Evolutionary conservation across 2,888 invertebrate genomes (phyloP).

Genomic region (Liodrosophila aerea): DNA sequence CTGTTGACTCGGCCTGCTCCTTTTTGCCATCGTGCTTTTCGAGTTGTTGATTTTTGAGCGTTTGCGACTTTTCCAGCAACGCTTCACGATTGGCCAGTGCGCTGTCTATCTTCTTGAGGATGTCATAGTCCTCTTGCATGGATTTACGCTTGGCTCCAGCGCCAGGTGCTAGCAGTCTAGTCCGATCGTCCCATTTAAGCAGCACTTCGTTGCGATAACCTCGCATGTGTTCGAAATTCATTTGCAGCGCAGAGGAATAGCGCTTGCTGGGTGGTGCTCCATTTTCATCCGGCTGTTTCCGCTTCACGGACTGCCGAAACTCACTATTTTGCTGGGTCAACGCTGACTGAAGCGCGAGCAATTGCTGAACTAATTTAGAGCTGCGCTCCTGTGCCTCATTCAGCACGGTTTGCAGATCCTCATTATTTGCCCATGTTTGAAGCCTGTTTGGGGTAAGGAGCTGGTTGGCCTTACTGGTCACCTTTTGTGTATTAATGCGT

Average conservation of each 20-base stretch:
- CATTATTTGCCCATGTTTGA: slow-evolving; percentile 81
- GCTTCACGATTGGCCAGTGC: slow-evolving; percentile 90
- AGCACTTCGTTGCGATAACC: slow-evolving; percentile 90
- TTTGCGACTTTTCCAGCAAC: slow-evolving; percentile 90
- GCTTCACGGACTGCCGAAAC: slow-evolving; percentile 84
- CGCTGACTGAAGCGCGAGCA: slow-evolving; percentile 85
- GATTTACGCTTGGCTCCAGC: slow-evolving; percentile 84
- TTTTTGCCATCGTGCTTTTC: slow-evolving; percentile 69
- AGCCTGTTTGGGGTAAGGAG: slow-evolving; percentile 87
- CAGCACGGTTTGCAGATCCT: slow-evolving; percentile 83
- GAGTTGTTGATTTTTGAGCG: slow-evolving; percentile 87
- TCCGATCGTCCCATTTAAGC: slow-evolving; percentile 98
- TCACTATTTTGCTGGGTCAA: slow-evolving; percentile 87
- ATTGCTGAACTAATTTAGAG: slow-evolving; percentile 86
- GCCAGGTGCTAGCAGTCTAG: slow-evolving; percentile 87
- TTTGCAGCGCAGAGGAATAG: slow-evolving; percentile 83
- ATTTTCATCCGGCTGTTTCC: slow-evolving; percentile 27
- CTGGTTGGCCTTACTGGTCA: slow-evolving; percentile 89
- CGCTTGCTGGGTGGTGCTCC: slow-evolving; percentile 54
- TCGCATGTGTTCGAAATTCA: slow-evolving; percentile 85
- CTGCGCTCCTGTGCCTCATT: slow-evolving; percentile 82
- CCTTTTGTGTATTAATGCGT: slow-evolving; percentile 93
- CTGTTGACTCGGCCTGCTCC: neutral
- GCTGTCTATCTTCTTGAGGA: slow-evolving; percentile 91
- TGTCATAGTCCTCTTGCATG: slow-evolving; percentile 83